phyloP scores from a whole-genome alignment of 2,888 invertebrate genomes.

The Galeopsomyia nigrocyanea region DNA sequence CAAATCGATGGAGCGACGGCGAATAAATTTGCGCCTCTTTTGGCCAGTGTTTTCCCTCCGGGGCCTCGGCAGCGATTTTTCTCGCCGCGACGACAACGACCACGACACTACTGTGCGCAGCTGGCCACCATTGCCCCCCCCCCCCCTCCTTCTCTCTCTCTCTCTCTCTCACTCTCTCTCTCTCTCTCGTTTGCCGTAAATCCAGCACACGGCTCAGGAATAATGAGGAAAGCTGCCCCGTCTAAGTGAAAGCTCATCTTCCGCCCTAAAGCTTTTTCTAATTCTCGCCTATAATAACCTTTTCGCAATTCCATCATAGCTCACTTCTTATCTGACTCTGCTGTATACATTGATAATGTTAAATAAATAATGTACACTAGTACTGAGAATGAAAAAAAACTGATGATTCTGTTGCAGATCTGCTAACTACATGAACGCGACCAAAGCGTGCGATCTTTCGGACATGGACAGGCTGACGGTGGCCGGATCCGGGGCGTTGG shows the following conservation, averaged over 20 bases:
- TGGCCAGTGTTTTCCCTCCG: slow-evolving; percentile 4
- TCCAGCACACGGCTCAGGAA: too few species aligned
- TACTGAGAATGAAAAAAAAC: too few species aligned
- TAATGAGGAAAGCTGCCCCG: too few species aligned
- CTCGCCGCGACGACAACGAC: slow-evolving; percentile 12
- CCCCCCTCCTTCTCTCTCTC: too few species aligned
- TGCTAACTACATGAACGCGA: slow-evolving; percentile 89
- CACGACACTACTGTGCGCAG: slow-evolving; percentile 44
- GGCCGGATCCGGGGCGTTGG: slow-evolving; percentile 82
- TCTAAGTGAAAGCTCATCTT: too few species aligned
- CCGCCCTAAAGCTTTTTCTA: background rate
- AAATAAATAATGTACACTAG: too few species aligned
- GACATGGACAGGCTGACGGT: slow-evolving; percentile 93
- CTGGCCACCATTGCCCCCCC: slow-evolving; percentile 45
- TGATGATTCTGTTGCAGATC: slow-evolving; percentile 81
- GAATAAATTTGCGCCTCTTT: slow-evolving; percentile 60
- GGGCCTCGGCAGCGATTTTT: slow-evolving; percentile 19
- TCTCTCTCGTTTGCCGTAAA: too few species aligned
- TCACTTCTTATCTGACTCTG: too few species aligned
- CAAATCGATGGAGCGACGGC: slow-evolving; percentile 63
- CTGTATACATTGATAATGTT: too few species aligned
- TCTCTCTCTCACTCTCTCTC: too few species aligned
- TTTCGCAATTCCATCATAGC: too few species aligned
- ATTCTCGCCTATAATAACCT: background rate
- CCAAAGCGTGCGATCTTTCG: slow-evolving; percentile 88